Percentiles rank a stretch among this genome's conserved stretches.
Conservation (phyloP, 2,113 vertebrate species). For the Callocephalon fimbriatum region DNA sequence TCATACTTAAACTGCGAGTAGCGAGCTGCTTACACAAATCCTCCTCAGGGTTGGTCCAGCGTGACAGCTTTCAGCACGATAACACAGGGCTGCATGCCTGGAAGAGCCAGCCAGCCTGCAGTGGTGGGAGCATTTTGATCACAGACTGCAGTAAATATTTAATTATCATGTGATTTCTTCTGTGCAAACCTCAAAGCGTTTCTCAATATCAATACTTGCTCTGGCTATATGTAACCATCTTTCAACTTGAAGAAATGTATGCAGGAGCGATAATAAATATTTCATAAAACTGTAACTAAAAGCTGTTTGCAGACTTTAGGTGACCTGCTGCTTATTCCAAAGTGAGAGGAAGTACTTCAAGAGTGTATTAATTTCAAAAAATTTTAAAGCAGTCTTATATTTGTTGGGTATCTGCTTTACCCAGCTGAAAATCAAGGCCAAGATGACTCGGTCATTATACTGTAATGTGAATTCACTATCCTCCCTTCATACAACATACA, state of each 20-base stretch:
- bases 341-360: slow-evolving; percentile 15
- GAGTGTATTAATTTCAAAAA: slow-evolving; percentile 65
- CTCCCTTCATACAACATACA: slow-evolving; percentile 12
- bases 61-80: background rate
- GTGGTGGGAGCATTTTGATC: background rate
- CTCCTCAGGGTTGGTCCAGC: background rate
- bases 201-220: slow-evolving; percentile 53
- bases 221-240: slow-evolving; percentile 10
- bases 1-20: background rate
- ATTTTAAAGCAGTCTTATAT: slow-evolving; percentile 33
- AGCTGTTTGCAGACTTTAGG: slow-evolving; percentile 19
- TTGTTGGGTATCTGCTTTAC: slow-evolving; percentile 21
- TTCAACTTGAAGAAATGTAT: slow-evolving; percentile 57
- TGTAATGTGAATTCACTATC: background rate
- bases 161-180: slow-evolving; percentile 34
- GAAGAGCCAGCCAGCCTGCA: background rate
- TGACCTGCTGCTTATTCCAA: slow-evolving; percentile 26
- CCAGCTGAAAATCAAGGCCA: slow-evolving; percentile 60
- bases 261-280: slow-evolving; percentile 53
- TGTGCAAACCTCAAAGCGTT: slow-evolving; percentile 31
- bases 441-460: background rate
- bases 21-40: background rate
- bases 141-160: slow-evolving; percentile 29
- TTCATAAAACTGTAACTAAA: slow-evolving; percentile 53
- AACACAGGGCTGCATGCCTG: background rate